phyloP scores from a whole-genome alignment of 2,888 invertebrate species.

The Cremastobaeus sp. region DNA sequence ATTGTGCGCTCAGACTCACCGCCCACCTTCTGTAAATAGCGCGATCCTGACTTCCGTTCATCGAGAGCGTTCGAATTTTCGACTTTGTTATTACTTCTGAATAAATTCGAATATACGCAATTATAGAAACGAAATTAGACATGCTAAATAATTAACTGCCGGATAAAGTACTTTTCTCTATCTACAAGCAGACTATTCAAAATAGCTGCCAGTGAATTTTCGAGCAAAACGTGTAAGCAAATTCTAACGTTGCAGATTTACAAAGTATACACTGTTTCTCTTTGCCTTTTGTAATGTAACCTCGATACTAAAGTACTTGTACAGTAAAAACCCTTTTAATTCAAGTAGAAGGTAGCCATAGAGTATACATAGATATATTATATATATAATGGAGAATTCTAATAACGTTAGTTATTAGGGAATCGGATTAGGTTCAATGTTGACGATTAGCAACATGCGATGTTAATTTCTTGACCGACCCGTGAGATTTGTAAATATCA shows the following conservation, averaged over 20 bases:
- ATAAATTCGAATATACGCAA: slow-evolving; percentile 4
- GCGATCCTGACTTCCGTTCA: slow-evolving; percentile 17
- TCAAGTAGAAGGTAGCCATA: slow-evolving; percentile 27
- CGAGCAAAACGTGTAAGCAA: too few species aligned
- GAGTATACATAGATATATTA: slow-evolving; percentile 25
- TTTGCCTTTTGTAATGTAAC: too few species aligned
- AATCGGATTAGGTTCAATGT: slow-evolving; percentile 51
- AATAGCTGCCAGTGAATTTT: too few species aligned
- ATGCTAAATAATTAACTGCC: not conserved
- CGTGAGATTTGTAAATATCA: too few species aligned
- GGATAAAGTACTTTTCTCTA: not conserved
- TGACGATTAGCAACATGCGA: too few species aligned
- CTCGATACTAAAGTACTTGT: slow-evolving; percentile 22
- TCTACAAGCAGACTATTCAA: too few species aligned
- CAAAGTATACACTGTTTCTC: slow-evolving; percentile 8
- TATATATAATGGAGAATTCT: slow-evolving; percentile 11
- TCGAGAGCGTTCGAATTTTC: slow-evolving; percentile 1
- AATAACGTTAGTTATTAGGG: slow-evolving; percentile 35
- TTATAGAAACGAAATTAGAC: not conserved
- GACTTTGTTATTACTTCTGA: slow-evolving; percentile 13
- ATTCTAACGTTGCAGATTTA: too few species aligned
- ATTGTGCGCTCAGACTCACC: slow-evolving; percentile 27
- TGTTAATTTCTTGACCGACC: too few species aligned
- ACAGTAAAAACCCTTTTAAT: slow-evolving; percentile 21
- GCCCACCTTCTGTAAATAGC: slow-evolving; percentile 43